Base-by-base conservation (phyloP, 2,888 invertebrate genomes). In the Plagodis pulveraria region DNA sequence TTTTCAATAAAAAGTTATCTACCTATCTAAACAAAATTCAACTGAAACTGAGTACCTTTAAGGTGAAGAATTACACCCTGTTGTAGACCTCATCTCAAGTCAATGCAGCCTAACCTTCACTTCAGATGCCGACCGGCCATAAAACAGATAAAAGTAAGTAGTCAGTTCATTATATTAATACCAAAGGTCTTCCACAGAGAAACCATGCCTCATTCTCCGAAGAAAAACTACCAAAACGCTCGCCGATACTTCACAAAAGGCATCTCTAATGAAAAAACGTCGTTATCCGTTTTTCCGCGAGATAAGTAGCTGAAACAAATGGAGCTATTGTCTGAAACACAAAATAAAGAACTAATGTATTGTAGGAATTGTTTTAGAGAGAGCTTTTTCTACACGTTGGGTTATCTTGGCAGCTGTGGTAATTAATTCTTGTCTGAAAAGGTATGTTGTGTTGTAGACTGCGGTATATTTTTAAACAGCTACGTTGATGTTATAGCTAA, bases 301-400 rank as follows among this genome's bases (percentile, higher is more conserved):
- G 56, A 56, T 56, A 50, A 44, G 40, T 22, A 41, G 50, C 48
- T 11, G 50, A 50, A 56, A 50, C 50, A 35, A 50, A 50, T 50
- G 45, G 40, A 50, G 40, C 40, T 22, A 38, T 55, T 40, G 41
- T 47, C 34, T 50, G 11, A 40, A 34, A 44, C 45, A 40, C 43
- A 22, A 34, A 44, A 45, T 40, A 33, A 10, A 35, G 12, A 40
- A 40, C 11, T 49, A 36, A 8, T 0, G 9, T 8, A 49, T n/a
- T 42, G 34, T n/a, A 1, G n/a, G 38, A 36, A 54, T 48, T 54
- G 42, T 54, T 49, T 36, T 11, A 44, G 6, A 10, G 32, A 48
- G 8, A 49, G 33, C 22, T 36, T 50, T 56, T 49, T 48, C 32
- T 6, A 42, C n/a, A 43, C 41, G 7, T 35, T 33, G 6, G 9